A percentile compares a stretch with the other conserved stretches of the same genome.
These are phyloP conservation scores for Norana najaformis DNA, from an alignment of 2,888 invertebrate genomes.

Conservation along the genomic window DNA sequence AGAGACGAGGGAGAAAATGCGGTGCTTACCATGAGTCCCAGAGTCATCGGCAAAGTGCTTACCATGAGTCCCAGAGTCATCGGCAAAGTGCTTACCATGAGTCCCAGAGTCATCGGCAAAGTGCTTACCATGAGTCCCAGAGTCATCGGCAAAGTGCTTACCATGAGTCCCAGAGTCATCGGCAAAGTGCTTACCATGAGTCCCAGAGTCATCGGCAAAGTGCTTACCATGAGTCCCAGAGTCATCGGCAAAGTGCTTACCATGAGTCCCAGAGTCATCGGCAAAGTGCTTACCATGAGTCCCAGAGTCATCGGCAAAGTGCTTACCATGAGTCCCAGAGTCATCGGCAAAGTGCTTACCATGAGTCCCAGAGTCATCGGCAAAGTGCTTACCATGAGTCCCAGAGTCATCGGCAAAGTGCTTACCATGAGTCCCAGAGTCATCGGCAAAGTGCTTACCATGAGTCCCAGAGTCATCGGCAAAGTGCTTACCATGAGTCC, in stretches of 20 bases:
- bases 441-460: too few relatives aligned
- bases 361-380: conserved; percentile 1
- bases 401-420: conserved; percentile 3
- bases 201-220: conserved; percentile 2
- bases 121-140: too few relatives aligned
- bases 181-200: too few relatives aligned
- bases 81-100: too few relatives aligned
- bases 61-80: too few relatives aligned
- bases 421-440: too few relatives aligned
- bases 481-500: too few relatives aligned
- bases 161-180: conserved; percentile 13
- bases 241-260: background rate
- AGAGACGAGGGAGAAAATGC: background rate
- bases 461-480: conserved; percentile 2
- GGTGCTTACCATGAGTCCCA: background rate
- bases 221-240: too few relatives aligned
- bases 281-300: too few relatives aligned
- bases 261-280: conserved; percentile 13
- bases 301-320: conserved; percentile 3
- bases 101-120: conserved; percentile 2
- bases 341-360: too few relatives aligned
- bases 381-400: too few relatives aligned
- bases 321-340: too few relatives aligned
- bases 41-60: conserved; percentile 1
- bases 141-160: conserved; percentile 1